phyloP scores from a whole-genome alignment of 2,888 invertebrate species.

The Himalopsyche anomala region DNA sequence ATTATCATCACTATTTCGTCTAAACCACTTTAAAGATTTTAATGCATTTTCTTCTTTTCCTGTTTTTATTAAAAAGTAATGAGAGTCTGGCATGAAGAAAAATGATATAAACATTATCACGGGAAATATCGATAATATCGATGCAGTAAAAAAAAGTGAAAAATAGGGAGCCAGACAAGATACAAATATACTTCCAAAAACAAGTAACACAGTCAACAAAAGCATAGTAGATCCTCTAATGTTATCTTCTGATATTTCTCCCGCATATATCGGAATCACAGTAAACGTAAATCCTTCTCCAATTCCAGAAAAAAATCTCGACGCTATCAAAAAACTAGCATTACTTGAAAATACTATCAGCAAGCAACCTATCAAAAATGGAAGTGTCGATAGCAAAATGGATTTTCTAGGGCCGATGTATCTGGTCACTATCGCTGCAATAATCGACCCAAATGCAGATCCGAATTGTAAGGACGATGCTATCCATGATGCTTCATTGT shows the following conservation, averaged over 20 bases:
- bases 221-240: slow-evolving; percentile 63
- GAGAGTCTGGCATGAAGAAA: slow-evolving; percentile 64
- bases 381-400: slow-evolving; percentile 54
- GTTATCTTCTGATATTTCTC: slow-evolving; percentile 64
- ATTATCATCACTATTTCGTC: slow-evolving; percentile 52
- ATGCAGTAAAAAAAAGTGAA: slow-evolving; percentile 57
- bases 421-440: slow-evolving; percentile 45
- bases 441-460: slow-evolving; percentile 49
- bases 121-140: slow-evolving; percentile 60
- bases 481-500: slow-evolving; percentile 70
- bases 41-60: slow-evolving; percentile 56
- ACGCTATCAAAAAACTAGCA: slow-evolving; percentile 67
- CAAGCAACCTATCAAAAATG: slow-evolving; percentile 49
- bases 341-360: slow-evolving; percentile 54
- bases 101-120: slow-evolving; percentile 58
- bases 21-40: slow-evolving; percentile 58
- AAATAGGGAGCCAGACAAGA: slow-evolving; percentile 63
- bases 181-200: slow-evolving; percentile 58
- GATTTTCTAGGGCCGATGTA: slow-evolving; percentile 56
- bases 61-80: slow-evolving; percentile 59
- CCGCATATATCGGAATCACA: slow-evolving; percentile 63
- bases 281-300: slow-evolving; percentile 57
- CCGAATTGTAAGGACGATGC: slow-evolving; percentile 56
- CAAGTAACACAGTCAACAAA: slow-evolving; percentile 55
- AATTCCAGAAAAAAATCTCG: slow-evolving; percentile 66